Percentiles rank a stretch among this genome's conserved stretches.
Conservation (phyloP, 1,140 invertebrate genomes). For the Glossosoma conforme region DNA sequence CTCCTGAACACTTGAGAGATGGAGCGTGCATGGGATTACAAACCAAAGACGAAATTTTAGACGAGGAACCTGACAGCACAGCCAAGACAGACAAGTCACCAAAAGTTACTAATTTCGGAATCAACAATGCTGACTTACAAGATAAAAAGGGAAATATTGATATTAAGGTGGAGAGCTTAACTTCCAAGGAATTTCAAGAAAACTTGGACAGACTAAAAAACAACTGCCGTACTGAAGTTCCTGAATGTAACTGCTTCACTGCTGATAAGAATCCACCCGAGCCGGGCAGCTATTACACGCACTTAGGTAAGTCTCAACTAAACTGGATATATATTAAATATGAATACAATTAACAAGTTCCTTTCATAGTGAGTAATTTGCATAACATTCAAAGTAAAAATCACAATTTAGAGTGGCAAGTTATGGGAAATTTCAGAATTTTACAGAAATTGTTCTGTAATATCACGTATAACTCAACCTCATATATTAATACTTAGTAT, state of each 20-base stretch:
- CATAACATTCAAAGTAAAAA: too few species aligned
- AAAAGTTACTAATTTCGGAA: constrained; percentile 33
- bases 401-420: too few species aligned
- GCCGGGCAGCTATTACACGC: constrained; percentile 81
- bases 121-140: constrained; percentile 36
- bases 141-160: constrained; percentile 36
- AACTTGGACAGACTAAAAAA: constrained; percentile 62
- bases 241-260: constrained; percentile 75
- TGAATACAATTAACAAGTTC: too few species aligned
- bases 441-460: too few species aligned
- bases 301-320: constrained; percentile 57
- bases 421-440: too few species aligned
- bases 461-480: too few species aligned
- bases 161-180: constrained; percentile 27
- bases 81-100: constrained; percentile 24
- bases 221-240: constrained; percentile 72
- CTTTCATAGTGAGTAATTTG: too few species aligned
- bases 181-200: constrained; percentile 53
- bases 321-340: too few species aligned
- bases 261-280: constrained; percentile 78
- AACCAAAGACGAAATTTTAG: constrained; percentile 64
- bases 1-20: constrained; percentile 64
- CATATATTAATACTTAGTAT: too few species aligned
- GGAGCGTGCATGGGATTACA: constrained; percentile 66
- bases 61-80: constrained; percentile 43